phyloP scores from a whole-genome alignment of 2,888 invertebrate species.

The Cordilura impudica region DNA sequence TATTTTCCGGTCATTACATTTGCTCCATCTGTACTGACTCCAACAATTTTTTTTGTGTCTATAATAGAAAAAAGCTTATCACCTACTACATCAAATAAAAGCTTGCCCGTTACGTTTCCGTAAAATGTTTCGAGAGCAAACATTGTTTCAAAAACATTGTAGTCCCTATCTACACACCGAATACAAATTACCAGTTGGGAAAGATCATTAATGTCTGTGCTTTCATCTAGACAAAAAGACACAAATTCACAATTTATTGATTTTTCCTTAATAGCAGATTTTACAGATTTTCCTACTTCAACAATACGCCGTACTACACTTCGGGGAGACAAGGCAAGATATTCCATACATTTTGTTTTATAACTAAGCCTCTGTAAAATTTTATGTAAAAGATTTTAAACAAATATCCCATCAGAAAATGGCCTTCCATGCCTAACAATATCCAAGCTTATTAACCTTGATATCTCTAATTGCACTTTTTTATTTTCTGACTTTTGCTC shows the following conservation, averaged over 20 bases:
- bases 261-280: background rate
- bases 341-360: background rate
- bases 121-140: constrained; percentile 13
- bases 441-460: background rate
- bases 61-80: constrained; percentile 2
- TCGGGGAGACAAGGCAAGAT: background rate
- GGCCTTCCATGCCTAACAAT: background rate
- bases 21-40: constrained; percentile 19
- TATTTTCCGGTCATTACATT: constrained; percentile 17
- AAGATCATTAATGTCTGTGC: too few species aligned
- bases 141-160: constrained; percentile 14
- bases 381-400: background rate
- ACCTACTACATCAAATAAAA: constrained; percentile 4
- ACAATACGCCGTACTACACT: background rate
- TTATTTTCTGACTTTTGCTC: background rate
- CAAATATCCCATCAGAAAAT: background rate
- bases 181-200: constrained; percentile 21
- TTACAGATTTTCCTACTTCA: background rate
- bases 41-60: background rate
- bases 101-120: constrained; percentile 8
- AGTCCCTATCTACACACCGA: constrained; percentile 3
- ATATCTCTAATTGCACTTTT: background rate
- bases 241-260: background rate
- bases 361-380: background rate
- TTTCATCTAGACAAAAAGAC: too few species aligned